A percentile compares a stretch with the other conserved stretches of the same genome.
phyloP scores from a whole-genome alignment of 1,140 invertebrate species.

The Anastrepha ludens region DNA sequence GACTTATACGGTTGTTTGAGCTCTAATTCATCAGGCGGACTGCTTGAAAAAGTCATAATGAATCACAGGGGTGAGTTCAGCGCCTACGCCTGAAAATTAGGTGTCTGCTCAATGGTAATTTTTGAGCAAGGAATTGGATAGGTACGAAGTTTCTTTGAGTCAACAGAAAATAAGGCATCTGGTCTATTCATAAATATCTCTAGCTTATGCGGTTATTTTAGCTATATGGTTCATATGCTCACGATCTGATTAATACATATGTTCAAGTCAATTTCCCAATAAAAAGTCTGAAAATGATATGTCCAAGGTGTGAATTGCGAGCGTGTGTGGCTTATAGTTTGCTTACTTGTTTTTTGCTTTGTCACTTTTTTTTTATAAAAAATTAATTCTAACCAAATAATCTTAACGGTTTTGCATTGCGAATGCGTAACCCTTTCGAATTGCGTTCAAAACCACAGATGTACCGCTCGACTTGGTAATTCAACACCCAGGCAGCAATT shows the following conservation, averaged over 20 bases:
- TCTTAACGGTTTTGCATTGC: background rate
- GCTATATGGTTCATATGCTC: too few species aligned
- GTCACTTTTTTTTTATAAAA: background rate
- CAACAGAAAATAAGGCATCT: too few species aligned
- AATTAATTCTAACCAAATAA: background rate
- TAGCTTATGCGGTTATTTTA: too few species aligned
- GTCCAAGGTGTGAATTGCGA: conserved; percentile 39
- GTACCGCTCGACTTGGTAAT: conserved; percentile 18
- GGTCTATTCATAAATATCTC: too few species aligned
- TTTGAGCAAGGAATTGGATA: too few species aligned
- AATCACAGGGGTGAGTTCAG: too few species aligned
- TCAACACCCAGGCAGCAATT: conserved; percentile 16
- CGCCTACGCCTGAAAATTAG: too few species aligned
- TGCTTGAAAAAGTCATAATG: too few species aligned
- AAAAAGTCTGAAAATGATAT: conserved; percentile 14
- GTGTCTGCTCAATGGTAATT: too few species aligned
- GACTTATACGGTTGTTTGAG: too few species aligned
- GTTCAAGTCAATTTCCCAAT: background rate
- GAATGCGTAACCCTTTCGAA: background rate
- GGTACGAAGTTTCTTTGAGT: too few species aligned
- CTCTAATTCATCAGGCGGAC: too few species aligned
- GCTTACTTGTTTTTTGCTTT: background rate
- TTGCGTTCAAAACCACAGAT: background rate
- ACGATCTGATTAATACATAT: background rate
- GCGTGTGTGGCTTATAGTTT: background rate